Evolutionary conservation across 2,888 invertebrate species (phyloP), one percentile per base, ranked within the genome.

Genomic region (Zaprionus obscuricornis): DNA sequence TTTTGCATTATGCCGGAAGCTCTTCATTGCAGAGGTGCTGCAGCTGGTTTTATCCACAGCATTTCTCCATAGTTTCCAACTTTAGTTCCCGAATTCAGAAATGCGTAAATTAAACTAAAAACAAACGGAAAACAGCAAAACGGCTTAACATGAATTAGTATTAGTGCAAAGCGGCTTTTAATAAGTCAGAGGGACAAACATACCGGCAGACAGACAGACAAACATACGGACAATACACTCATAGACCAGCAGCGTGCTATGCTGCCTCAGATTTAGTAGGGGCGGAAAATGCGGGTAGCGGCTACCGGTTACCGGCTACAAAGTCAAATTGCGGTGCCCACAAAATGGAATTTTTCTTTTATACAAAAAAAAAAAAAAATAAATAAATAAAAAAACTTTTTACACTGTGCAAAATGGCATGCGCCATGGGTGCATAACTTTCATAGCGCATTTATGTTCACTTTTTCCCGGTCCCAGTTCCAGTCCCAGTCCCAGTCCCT

Each of bases 351-450:
- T 69, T 69, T 69, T 69, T 59, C 46, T 68, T 69, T 49, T n/a
- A n/a, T n/a, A n/a, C n/a, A n/a, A n/a, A n/a, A n/a, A n/a, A n/a
- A n/a, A n/a, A n/a, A n/a, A n/a, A n/a, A n/a, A n/a, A n/a, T n/a
- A n/a, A n/a, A n/a, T n/a, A n/a, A n/a, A n/a, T n/a, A n/a, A n/a
- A 55, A 64, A 62, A 81, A 77, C 74, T 22, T 71, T 77, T 55
- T 57, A 57, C 74, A 66, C 68, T 72, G n/a, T n/a, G 66, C 72
- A 66, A 74, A 77, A 77, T 81, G 77, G 71, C 74, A 71, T n/a
- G n/a, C 77, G 77, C 76, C 37, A 69, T 82, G 83, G 78, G 73
- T 78, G 75, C 78, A 78, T 82, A 78, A 82, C 74, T 77, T 81
- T 81, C 42, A 58, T 55, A 50, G 55, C 39, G 39, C 26, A 49